phyloP scores from a whole-genome alignment of 2,113 vertebrate species.

The Cephalopholis sonnerati region DNA sequence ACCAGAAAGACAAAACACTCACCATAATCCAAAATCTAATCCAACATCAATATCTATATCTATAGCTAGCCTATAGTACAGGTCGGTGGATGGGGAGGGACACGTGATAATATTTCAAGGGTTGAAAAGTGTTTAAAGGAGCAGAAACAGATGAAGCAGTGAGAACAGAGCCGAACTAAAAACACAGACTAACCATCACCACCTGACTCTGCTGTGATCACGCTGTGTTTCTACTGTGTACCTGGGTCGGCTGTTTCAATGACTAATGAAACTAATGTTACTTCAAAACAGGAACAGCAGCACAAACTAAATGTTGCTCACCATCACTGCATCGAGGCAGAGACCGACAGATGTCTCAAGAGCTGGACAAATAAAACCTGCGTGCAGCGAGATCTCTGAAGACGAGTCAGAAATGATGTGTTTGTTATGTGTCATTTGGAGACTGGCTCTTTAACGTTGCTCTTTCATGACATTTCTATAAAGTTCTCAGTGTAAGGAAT shows the following conservation, averaged over 20 bases:
- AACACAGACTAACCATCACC: neutral
- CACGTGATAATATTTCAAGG: constrained; percentile 67
- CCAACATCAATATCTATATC: too few relatives aligned
- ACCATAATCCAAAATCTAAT: too few relatives aligned
- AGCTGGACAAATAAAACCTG: neutral
- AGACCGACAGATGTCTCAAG: neutral
- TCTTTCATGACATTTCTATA: too few relatives aligned
- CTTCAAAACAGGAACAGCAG: neutral
- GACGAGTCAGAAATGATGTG: too few relatives aligned
- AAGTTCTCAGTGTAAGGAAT: too few relatives aligned
- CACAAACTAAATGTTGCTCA: neutral
- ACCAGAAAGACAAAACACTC: too few relatives aligned
- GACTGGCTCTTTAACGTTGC: too few relatives aligned
- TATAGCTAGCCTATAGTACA: too few relatives aligned
- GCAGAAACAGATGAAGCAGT: constrained; percentile 14
- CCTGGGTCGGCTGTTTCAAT: too few relatives aligned
- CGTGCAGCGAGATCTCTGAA: neutral
- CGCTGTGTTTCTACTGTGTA: neutral
- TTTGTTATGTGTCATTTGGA: too few relatives aligned
- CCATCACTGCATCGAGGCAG: neutral
- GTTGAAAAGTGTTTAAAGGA: constrained; percentile 67
- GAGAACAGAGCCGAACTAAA: neutral
- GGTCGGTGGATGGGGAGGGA: too few relatives aligned
- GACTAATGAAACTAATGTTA: neutral
- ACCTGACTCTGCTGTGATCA: neutral